Conservation (phyloP, 2,888 invertebrate species). For the Nezara viridula region DNA sequence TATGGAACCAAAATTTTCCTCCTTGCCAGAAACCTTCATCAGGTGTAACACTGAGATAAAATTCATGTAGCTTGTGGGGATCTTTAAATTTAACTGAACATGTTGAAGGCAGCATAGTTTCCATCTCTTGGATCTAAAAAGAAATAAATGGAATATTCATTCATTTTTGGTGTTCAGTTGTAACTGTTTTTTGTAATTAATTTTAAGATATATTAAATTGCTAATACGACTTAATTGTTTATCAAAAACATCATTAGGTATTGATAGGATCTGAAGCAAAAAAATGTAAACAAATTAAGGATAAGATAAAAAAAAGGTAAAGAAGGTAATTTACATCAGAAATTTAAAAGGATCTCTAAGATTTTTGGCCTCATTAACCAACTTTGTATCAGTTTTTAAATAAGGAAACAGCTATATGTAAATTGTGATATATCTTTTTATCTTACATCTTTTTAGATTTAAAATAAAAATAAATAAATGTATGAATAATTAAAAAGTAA, state of each 20-base stretch:
- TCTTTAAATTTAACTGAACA: slow-evolving; percentile 87
- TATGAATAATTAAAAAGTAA: too few relatives aligned
- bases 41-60: slow-evolving; percentile 82
- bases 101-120: slow-evolving; percentile 84
- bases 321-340: too few relatives aligned
- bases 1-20: slow-evolving; percentile 87
- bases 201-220: neutral
- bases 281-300: neutral
- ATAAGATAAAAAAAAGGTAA: neutral
- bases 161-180: neutral
- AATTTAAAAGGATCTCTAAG: too few relatives aligned
- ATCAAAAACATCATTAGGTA: neutral
- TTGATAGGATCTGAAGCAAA: neutral
- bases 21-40: slow-evolving; percentile 92
- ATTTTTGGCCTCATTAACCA: too few relatives aligned
- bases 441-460: too few relatives aligned
- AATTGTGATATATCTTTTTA: too few relatives aligned
- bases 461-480: too few relatives aligned
- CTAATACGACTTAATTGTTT: neutral
- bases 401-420: too few relatives aligned
- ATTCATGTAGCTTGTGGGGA: slow-evolving; percentile 85
- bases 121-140: slow-evolving; percentile 82
- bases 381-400: too few relatives aligned
- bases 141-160: slow-evolving; percentile 12
- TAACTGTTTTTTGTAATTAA: neutral